These are phyloP conservation scores for Oncorhynchus clarkii DNA, from an alignment of 2,113 vertebrate genomes.

Conservation along the genomic window DNA sequence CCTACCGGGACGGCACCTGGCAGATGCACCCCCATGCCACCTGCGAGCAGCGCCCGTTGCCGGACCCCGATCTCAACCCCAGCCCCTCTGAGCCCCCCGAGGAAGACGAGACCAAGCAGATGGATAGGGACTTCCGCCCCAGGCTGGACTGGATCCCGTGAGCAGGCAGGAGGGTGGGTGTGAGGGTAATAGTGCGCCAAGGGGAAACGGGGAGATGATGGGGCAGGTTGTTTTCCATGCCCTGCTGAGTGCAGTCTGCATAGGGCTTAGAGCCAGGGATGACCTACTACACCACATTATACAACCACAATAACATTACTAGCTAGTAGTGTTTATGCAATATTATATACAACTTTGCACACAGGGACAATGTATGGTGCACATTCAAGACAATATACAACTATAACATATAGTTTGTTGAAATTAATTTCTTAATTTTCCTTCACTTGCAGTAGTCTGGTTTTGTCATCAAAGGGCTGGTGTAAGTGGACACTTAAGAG, in stretches of 20 bases:
- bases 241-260: slow-evolving; percentile 40
- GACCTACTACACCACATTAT: neutral
- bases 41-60: slow-evolving; percentile 37
- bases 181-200: neutral
- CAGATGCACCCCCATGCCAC: slow-evolving; percentile 65
- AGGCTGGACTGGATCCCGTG: slow-evolving; percentile 67
- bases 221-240: slow-evolving; percentile 3
- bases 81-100: slow-evolving; percentile 30
- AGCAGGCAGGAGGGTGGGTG: slow-evolving; percentile 17
- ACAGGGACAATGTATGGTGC: no score
- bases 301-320: neutral
- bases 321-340: no score
- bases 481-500: no score
- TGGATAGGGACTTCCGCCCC: slow-evolving; percentile 37
- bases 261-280: slow-evolving; percentile 12
- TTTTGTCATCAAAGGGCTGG: no score
- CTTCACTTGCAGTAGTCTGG: no score
- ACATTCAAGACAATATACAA: no score
- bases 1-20: slow-evolving; percentile 67
- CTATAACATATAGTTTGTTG: no score
- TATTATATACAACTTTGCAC: no score
- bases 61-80: slow-evolving; percentile 18
- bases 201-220: slow-evolving; percentile 27
- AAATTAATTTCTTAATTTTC: no score
- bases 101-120: slow-evolving; percentile 31